Percentiles rank a stretch among this genome's conserved stretches.
Evolutionary conservation across 2,797 vertebrate genomes (phyloP).

Genomic region (Sebastiscus albofasciatus): DNA sequence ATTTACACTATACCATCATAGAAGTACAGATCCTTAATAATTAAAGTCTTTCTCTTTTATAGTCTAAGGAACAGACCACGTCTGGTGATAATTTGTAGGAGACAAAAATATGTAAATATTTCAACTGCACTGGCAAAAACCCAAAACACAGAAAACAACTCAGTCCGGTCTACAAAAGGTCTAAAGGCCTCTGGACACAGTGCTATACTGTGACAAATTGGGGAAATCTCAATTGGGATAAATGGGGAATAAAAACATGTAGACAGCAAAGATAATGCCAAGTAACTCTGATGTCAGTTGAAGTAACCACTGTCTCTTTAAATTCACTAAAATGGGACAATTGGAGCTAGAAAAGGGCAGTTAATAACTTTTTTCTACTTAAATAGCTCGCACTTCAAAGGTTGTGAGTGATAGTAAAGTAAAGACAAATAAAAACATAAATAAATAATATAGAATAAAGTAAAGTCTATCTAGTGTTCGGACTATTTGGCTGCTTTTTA

Average conservation of each 20-base stretch:
- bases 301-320: background rate
- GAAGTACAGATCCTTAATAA: background rate
- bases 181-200: too few species aligned
- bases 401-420: background rate
- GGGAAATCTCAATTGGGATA: background rate
- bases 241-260: background rate
- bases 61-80: background rate
- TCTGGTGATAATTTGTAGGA: background rate
- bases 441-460: background rate
- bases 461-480: background rate
- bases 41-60: background rate
- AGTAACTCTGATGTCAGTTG: background rate
- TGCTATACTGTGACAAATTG: background rate
- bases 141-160: too few species aligned
- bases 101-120: background rate
- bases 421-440: background rate
- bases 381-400: background rate
- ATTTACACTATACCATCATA: background rate
- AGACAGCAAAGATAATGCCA: background rate
- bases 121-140: too few species aligned
- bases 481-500: background rate
- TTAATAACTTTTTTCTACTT: background rate
- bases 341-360: background rate
- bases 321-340: background rate
- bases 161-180: too few species aligned